Base-by-base conservation (phyloP, 2,797 vertebrate species). In the Loriculus beryllinus region DNA sequence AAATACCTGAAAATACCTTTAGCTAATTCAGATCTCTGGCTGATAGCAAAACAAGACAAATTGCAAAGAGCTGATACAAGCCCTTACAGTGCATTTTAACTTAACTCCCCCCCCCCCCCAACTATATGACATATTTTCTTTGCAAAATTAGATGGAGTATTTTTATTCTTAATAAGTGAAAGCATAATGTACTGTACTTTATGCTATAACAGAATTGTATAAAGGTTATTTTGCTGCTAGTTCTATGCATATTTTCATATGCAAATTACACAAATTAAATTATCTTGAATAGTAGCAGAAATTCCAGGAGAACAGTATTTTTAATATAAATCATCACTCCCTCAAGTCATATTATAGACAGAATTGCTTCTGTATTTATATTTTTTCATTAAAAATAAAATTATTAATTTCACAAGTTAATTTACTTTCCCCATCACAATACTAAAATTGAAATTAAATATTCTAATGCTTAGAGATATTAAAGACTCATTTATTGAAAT, bases 361-460 rank as follows among this genome's bases (percentile, higher is more conserved):
- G 39, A 92, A 97, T 95, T 96, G 79, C 90, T 96, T 95, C 94
- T 96, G 80, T 98, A 98, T 98, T 97, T 98, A 95, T 97, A 95
- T 97, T 96, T 97, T 98, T 98, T 97, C 96, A 98, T 98, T 98
- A 97, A 97, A 97, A 97, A 97, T 95, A 97, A 97, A 98, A 97
- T 97, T 35, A 97, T 98, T 98, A 97, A 98, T 98, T 97, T 96
- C 93, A 96, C 94, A 97, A 97, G 96, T 97, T 97, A 97, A 97
- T 98, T 98, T 98, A 97, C 96, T 97, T 93, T 97, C 76, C 94
- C 96, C 42, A 49, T 96, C 96, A 93, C 87, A 96, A 70, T 71
- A 95, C 59, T 59, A 91, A 97, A 96, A 97, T 95, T 96, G 92
- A 98, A 98, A 97, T 97, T 98, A 98, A 98, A 97, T 96, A 97